Evolutionary conservation across 1,140 invertebrate genomes (phyloP), one percentile per base, ranked within the genome.

Genomic region (Coelopa frigida): DNA sequence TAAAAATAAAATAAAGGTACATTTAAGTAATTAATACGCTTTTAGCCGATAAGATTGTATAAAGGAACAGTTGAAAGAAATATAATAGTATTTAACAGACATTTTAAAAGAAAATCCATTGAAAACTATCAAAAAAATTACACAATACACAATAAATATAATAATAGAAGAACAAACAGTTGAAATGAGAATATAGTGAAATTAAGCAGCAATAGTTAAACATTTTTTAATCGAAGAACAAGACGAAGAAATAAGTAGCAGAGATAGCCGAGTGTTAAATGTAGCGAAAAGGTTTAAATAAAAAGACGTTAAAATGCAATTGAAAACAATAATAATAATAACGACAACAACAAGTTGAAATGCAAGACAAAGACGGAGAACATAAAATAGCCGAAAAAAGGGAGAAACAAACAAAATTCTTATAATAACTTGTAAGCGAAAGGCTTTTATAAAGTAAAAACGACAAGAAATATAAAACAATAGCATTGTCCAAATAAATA

Each of bases 381-480:
- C 40, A 29, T 42, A 29, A 29, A 31, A 15, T 42, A 42, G 24
- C 20, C 32, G 17, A 42, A 42, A 14, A 29, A 20, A 17, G 20
- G 22, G 14, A 5, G 37, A 39, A 29, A 42, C 4, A 42, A 42
- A 43, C 41, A 43, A 43, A 43, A 21, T 21, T 21, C 36, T 22
- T 21, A 38, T 38, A 38, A 22, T 22, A 42, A 42, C 38, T n/a
- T 15, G 18, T 26, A 26, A 10, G 15, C 24, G 18, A 27, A 41
- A 23, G 15, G 26, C n/a, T 29, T 42, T 26, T 42, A 37, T 27
- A 42, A 32, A 43, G 33, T 18, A 43, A 43, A 35, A 43, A 32
- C 33, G 41, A 32, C 33, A 43, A 43, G 31, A 43, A 43, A 32
- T 43, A 32, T 43, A 32, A 43, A 43, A 31, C 33, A 43, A 43